Evolutionary conservation across 1,140 invertebrate species (phyloP).

Genomic region (Drosophila truncata): DNA sequence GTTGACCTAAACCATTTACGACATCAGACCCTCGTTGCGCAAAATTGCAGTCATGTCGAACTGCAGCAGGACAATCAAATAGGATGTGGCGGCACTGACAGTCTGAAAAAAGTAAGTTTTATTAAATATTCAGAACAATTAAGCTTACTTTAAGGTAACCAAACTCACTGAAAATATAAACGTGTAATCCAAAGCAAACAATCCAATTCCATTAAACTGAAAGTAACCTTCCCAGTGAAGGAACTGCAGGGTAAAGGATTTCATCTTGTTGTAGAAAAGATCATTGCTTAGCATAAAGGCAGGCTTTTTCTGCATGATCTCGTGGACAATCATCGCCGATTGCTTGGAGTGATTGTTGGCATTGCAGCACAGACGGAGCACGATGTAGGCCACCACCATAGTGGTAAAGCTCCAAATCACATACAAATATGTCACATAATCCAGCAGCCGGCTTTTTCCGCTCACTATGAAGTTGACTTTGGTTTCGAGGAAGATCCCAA

Average conservation of each 20-base stretch:
- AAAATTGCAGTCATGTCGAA: conserved; percentile 83
- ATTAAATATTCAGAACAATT: background rate
- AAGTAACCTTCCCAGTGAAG: conserved; percentile 84
- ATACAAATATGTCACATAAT: conserved; percentile 74
- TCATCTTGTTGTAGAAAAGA: conserved; percentile 85
- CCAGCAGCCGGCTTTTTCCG: conserved; percentile 67
- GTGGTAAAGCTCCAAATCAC: conserved; percentile 79
- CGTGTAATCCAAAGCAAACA: conserved; percentile 82
- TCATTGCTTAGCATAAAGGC: conserved; percentile 84
- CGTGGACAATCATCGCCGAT: conserved; percentile 84
- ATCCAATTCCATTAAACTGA: conserved; percentile 83
- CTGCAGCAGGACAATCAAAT: conserved; percentile 84
- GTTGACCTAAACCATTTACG: conserved; percentile 43
- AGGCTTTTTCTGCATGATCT: conserved; percentile 85
- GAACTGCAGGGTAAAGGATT: conserved; percentile 82
- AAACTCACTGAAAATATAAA: conserved; percentile 83
- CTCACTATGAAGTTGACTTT: conserved; percentile 81
- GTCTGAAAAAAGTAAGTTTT: conserved; percentile 65
- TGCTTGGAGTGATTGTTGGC: conserved; percentile 80
- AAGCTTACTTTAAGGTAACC: background rate
- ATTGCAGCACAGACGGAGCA: conserved; percentile 79
- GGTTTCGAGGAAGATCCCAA: conserved; percentile 82
- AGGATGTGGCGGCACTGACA: conserved; percentile 84
- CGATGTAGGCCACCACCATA: conserved; percentile 81
- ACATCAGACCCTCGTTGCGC: conserved; percentile 72